Evolutionary conservation across 2,797 vertebrate genomes (phyloP).

Genomic region (Ptychadena robeensis): DNA sequence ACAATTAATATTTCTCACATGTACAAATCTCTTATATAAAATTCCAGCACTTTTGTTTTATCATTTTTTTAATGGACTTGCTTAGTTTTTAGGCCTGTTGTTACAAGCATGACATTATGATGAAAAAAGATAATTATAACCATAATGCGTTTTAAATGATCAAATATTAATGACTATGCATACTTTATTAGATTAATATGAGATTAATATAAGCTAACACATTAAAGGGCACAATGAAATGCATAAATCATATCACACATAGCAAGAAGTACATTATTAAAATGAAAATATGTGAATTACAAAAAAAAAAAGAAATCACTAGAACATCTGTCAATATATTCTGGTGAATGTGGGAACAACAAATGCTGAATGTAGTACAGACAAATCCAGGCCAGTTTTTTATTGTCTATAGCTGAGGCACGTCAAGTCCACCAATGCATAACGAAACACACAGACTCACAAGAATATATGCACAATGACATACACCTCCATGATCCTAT

Average conservation of each 20-base stretch:
- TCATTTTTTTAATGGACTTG: neutral
- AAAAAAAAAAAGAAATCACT: too few relatives aligned
- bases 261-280: neutral
- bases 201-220: neutral
- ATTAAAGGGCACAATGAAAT: neutral
- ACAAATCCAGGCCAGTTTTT: too few relatives aligned
- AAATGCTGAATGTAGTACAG: neutral
- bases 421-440: neutral
- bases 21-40: neutral
- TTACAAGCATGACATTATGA: neutral
- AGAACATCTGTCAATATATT: too few relatives aligned
- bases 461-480: too few relatives aligned
- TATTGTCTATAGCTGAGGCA: neutral
- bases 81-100: neutral
- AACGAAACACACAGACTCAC: neutral
- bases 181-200: slow-evolving; percentile 2
- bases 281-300: neutral
- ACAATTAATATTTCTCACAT: neutral
- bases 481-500: neutral
- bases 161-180: neutral
- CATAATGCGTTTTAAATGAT: neutral
- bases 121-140: neutral
- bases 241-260: neutral
- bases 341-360: neutral
- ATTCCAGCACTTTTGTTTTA: neutral